Conservation (phyloP, 2,113 vertebrate species). For the Hucho hucho region DNA sequence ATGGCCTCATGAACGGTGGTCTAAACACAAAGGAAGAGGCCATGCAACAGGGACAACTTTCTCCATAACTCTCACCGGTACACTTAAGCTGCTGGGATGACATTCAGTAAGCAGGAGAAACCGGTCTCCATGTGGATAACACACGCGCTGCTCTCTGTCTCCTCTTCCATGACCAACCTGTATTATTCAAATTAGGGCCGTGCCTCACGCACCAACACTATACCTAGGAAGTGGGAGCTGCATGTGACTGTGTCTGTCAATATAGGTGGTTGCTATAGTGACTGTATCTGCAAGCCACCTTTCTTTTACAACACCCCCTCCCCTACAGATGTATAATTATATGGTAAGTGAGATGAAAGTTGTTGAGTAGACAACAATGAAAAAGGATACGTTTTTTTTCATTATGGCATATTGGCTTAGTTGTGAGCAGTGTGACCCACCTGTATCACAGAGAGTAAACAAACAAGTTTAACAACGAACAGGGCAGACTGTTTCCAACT, state of each 20-base stretch:
- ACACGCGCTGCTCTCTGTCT: constrained; percentile 21
- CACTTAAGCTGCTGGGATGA: constrained; percentile 47
- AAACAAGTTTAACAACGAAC: too few relatives aligned
- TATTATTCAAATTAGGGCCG: constrained; percentile 29
- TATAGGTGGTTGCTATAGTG: constrained; percentile 9
- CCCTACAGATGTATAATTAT: background rate
- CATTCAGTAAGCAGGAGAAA: constrained; percentile 68
- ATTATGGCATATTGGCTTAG: background rate
- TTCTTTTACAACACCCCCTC: background rate
- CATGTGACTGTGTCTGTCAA: constrained; percentile 9
- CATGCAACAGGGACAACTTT: constrained; percentile 8
- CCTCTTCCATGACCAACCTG: constrained; percentile 46
- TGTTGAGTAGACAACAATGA: too few relatives aligned
- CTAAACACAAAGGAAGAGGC: constrained; percentile 41
- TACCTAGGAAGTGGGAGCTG: background rate
- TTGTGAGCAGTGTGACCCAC: background rate
- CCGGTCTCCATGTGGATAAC: constrained; percentile 48
- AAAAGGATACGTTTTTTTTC: too few relatives aligned
- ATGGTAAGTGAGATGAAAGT: background rate
- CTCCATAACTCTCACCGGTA: constrained; percentile 41
- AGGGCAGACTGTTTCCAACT: too few relatives aligned
- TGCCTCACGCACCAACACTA: background rate
- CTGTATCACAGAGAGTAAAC: too few relatives aligned
- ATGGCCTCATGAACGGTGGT: constrained; percentile 21
- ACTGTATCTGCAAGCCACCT: constrained; percentile 12